These are phyloP conservation scores for Aphelocoma californica DNA, from an alignment of 2,797 vertebrate species.

Conservation along the genomic window DNA sequence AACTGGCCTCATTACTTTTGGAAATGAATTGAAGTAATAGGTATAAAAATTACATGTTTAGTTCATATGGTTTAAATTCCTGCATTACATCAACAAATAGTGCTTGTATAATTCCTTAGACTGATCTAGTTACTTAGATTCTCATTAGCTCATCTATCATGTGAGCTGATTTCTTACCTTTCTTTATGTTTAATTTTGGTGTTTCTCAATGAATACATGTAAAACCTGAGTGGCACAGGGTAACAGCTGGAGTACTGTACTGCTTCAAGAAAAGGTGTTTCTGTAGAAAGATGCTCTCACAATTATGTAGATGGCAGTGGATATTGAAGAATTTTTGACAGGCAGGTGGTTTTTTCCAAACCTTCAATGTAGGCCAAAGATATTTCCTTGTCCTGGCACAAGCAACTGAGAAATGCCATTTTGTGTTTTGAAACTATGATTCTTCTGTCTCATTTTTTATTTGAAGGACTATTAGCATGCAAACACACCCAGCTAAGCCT, in stretches of 20 bases:
- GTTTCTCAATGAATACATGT: neutral
- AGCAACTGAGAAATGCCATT: neutral
- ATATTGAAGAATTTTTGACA: neutral
- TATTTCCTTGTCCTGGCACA: neutral
- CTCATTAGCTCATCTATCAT: neutral
- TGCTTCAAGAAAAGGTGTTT: neutral
- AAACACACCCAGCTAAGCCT: neutral
- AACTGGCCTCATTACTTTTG: neutral
- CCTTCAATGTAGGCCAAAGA: rapidly evolving
- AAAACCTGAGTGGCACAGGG: neutral
- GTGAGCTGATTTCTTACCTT: neutral
- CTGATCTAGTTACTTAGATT: neutral
- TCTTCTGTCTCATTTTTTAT: neutral
- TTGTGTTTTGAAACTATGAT: neutral
- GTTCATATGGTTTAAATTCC: neutral
- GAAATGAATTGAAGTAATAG: neutral
- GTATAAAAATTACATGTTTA: neutral
- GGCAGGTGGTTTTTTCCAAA: neutral
- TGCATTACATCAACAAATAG: neutral
- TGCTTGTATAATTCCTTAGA: neutral
- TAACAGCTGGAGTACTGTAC: neutral
- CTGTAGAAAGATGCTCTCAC: neutral
- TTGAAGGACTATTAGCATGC: neutral
- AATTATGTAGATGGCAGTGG: neutral
- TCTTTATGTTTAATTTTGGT: neutral